Evolutionary conservation across 2,113 vertebrate species (phyloP).

Genomic region (Ivindomyrus marchei): DNA sequence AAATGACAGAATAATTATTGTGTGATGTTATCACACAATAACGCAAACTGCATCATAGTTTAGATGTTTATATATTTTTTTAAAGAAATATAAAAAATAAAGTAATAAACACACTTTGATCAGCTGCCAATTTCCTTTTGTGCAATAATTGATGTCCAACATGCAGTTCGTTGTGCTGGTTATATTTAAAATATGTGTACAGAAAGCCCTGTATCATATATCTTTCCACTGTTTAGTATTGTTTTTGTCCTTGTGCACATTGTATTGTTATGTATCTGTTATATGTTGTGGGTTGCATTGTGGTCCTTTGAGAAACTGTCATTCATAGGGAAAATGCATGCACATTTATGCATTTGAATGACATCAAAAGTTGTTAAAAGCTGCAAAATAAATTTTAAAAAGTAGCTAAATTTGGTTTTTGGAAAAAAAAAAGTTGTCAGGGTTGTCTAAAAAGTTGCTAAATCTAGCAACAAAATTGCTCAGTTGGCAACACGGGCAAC

Average conservation of each 20-base stretch:
- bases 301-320: background rate
- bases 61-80: background rate
- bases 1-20: background rate
- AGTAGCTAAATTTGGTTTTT: background rate
- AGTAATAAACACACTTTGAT: background rate
- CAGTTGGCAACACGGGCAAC: background rate
- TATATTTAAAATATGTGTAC: background rate
- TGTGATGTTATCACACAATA: background rate
- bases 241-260: background rate
- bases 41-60: background rate
- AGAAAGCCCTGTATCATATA: background rate
- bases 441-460: background rate
- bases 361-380: background rate
- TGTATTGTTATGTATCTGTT: background rate
- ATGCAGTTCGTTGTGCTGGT: background rate
- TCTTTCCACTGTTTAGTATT: background rate
- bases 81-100: background rate
- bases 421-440: background rate
- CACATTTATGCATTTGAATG: background rate
- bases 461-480: background rate
- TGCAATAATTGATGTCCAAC: background rate
- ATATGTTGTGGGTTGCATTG: background rate
- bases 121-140: background rate
- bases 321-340: background rate
- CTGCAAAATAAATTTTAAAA: background rate